These are phyloP conservation scores for Phytoseiulus persimilis DNA, from an alignment of 2,888 invertebrate species.

Conservation along the genomic window DNA sequence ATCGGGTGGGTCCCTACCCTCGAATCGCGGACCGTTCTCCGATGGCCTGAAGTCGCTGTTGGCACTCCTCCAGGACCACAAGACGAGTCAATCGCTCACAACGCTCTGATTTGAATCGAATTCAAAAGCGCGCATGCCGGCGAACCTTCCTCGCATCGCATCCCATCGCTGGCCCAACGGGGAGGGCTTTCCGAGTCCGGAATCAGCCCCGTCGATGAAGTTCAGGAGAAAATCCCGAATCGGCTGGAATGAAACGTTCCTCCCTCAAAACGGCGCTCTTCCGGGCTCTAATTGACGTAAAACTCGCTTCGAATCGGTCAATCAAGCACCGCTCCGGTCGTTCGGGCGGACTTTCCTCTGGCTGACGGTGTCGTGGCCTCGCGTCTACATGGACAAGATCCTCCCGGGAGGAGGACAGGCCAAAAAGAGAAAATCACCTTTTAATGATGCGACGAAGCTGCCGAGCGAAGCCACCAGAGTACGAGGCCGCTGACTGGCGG, in stretches of 20 bases:
- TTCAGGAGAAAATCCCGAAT: too few species aligned
- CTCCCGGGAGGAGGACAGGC: background rate
- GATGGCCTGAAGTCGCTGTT: background rate
- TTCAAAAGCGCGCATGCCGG: background rate
- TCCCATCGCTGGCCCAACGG: too few species aligned
- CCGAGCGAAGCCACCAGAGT: constrained; percentile 16
- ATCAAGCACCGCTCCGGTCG: too few species aligned
- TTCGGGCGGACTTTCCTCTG: background rate
- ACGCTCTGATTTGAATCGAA: background rate
- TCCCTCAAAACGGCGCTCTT: too few species aligned
- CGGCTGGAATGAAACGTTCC: too few species aligned
- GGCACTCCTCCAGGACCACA: background rate
- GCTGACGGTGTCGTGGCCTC: background rate
- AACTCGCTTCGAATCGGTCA: too few species aligned
- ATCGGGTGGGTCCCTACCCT: background rate
- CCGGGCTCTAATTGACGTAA: too few species aligned
- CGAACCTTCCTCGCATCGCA: background rate
- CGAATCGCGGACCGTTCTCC: background rate
- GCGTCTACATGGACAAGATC: background rate
- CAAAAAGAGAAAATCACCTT: constrained; percentile 35
- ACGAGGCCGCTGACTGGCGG: background rate
- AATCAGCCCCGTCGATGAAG: too few species aligned
- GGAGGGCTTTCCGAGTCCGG: too few species aligned
- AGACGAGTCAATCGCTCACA: background rate
- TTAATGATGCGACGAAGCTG: constrained; percentile 29